Percentiles rank a stretch among this genome's conserved stretches.
Evolutionary conservation across 2,113 vertebrate genomes (phyloP).

Genomic region (Burhinus oedicnemus): DNA sequence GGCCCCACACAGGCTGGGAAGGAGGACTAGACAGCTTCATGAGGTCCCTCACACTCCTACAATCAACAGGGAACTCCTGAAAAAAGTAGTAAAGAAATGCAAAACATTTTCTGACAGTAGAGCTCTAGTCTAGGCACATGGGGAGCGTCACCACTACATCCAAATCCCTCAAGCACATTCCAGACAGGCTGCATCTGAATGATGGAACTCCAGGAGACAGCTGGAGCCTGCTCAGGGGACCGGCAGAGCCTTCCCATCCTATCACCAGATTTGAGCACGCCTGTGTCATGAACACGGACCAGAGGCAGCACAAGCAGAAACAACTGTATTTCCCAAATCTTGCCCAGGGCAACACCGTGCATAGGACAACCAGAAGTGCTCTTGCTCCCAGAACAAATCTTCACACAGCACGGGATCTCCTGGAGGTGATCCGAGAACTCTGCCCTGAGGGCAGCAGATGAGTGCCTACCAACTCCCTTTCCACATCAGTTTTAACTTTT

Average conservation of each 20-base stretch:
- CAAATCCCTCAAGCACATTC: background rate
- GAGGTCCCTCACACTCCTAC: background rate
- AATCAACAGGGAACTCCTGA: background rate
- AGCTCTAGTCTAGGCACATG: background rate
- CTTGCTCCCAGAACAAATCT: background rate
- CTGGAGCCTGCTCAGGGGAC: background rate
- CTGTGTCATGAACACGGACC: background rate
- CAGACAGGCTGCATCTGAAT: background rate
- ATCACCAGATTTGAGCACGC: fast-evolving
- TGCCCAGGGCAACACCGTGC: background rate
- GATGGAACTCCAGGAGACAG: background rate
- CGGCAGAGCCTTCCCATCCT: background rate
- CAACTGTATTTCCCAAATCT: background rate
- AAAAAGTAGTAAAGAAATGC: background rate
- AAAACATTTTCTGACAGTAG: background rate
- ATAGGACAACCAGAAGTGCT: background rate
- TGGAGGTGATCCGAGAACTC: background rate
- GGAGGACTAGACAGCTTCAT: background rate
- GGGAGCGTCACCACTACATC: background rate
- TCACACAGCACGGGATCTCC: background rate
- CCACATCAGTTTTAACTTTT: background rate
- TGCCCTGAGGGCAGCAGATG: background rate
- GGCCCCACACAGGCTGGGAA: background rate
- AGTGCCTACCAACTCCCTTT: background rate
- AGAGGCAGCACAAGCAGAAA: constrained; percentile 1